Base-by-base conservation (phyloP, 2,113 vertebrate genomes). In the Platycercus adscitus region DNA sequence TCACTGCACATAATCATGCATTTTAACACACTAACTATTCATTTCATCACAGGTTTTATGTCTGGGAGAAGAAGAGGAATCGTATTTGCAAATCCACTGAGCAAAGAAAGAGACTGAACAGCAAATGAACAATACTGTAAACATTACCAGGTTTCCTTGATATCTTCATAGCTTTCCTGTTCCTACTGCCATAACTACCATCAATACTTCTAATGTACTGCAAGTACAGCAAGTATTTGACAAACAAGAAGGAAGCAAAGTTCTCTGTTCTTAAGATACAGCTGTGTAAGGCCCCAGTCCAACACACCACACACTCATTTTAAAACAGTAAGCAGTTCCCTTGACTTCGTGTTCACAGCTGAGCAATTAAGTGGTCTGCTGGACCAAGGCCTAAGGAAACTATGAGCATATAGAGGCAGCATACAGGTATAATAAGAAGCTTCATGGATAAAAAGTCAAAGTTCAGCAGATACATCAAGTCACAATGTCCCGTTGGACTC, bases 21-120 rank as follows among this genome's bases (percentile, higher is more conserved):
- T 96, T 91, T 97, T 97, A 94, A 96, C 79, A 81, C 83, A 81
- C n/a, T 89, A 94, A 83, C 96, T 95, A 84, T 91, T 97, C 92
- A 91, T 95, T 97, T 96, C 88, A 89, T 69, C 85, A 81, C 77
- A 89, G 65, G 33, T 8, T 55, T 90, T 86, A 78, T 81, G 17
- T 25, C 1, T 56, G 25, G 86, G 79, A 91, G 77, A 95, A 88
- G 95, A 97, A 96, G 86, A 95, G 78, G 82, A 92, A 97, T 94
- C 44, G 82, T 58, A 89, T 96, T 83, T 89, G 86, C 79, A 97
- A 96, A 95, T 91, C 79, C 89, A 91, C 91, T 91, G 94, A 56
- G 52, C 84, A 97, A 95, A 97, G 86, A 96, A 85, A 91, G 83
- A 89, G 47, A 94, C 75, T 94, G 87, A 97, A 77, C 14, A 64